Percentiles rank a stretch among this genome's conserved stretches.
phyloP scores from a whole-genome alignment of 2,888 invertebrate genomes.

The Cryptosula pallasiana region DNA sequence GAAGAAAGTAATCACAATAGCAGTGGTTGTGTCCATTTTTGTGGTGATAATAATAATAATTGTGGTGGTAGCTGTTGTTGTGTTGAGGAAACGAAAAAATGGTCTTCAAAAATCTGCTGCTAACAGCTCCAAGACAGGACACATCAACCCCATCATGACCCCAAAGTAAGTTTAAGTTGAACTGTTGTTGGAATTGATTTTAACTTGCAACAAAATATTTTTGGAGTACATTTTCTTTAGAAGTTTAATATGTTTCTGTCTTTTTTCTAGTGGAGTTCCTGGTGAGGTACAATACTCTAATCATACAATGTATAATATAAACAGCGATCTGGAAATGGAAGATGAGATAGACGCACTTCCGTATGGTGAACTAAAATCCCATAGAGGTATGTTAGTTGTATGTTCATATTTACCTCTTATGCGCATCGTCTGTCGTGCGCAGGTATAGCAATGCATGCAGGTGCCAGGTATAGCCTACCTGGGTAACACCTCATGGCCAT shows the following conservation, averaged over 20 bases:
- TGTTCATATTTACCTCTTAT: no score
- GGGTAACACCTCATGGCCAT: no score
- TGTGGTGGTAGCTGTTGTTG: not conserved
- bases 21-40: not conserved
- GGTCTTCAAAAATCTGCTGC: not conserved
- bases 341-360: slow-evolving; percentile 8
- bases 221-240: no score
- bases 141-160: slow-evolving; percentile 16
- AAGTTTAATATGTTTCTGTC: no score
- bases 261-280: slow-evolving; percentile 1
- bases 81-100: not conserved
- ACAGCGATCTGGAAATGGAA: slow-evolving; percentile 18
- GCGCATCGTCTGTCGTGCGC: no score
- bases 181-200: not conserved
- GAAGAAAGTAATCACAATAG: not conserved
- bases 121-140: not conserved
- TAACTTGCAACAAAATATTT: no score
- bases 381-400: not conserved
- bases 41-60: not conserved
- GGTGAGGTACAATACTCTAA: slow-evolving; percentile 4
- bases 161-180: slow-evolving; percentile 8
- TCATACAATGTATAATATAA: not conserved
- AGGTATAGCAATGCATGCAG: no score
- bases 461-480: no score
- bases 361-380: not conserved